A percentile compares a stretch with the other conserved stretches of the same genome.
phyloP scores from a whole-genome alignment of 2,113 vertebrate species.

The Sceloporus undulatus region DNA sequence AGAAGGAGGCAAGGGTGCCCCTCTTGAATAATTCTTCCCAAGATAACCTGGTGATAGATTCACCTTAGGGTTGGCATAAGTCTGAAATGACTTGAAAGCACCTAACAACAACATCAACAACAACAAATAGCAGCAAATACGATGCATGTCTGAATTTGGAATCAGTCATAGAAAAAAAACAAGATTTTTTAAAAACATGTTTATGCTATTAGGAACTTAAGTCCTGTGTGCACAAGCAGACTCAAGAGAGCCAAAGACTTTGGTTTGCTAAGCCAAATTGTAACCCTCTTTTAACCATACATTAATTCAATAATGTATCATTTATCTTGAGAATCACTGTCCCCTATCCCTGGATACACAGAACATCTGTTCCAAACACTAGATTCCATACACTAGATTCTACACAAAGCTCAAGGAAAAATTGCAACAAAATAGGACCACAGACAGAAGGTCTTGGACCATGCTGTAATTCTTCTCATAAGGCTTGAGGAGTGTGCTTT shows the following conservation, averaged over 20 bases:
- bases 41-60: no score
- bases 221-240: neutral
- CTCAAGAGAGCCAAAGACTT: neutral
- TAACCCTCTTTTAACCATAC: no score
- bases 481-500: neutral
- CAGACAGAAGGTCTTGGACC: neutral
- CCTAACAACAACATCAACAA: no score
- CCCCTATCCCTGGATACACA: neutral
- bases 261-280: neutral
- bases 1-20: no score
- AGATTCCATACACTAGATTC: neutral
- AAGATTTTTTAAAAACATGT: neutral
- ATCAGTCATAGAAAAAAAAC: neutral
- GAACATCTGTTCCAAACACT: neutral
- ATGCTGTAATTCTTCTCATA: constrained; percentile 39
- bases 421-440: neutral
- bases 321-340: neutral
- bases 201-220: neutral
- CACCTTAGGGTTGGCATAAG: no score
- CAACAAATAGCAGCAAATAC: neutral
- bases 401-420: neutral
- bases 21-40: no score
- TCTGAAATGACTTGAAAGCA: no score
- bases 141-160: neutral
- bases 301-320: neutral